Conservation (phyloP, 2,888 invertebrate species). For the Diarsia brunnea region DNA sequence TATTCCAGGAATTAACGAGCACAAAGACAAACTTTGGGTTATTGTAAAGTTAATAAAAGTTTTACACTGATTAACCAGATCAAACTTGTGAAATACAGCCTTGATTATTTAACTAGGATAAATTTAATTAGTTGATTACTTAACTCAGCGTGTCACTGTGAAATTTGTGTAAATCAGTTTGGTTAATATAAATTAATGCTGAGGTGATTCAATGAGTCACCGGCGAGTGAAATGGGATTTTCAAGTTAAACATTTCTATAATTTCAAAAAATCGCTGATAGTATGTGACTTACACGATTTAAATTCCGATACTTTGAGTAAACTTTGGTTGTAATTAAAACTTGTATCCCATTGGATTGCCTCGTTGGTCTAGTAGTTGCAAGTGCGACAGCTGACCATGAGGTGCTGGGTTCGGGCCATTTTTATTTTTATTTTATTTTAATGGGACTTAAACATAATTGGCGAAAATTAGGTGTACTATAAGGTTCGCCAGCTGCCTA, state of each 20-base stretch:
- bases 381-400: too few species aligned
- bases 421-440: too few species aligned
- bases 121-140: conserved; percentile 20
- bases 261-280: neutral
- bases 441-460: too few species aligned
- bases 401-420: too few species aligned
- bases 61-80: neutral
- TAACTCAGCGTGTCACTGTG: conserved; percentile 10
- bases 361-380: too few species aligned
- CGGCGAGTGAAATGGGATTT: conserved; percentile 16
- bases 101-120: neutral
- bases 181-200: conserved; percentile 13
- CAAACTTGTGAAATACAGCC: conserved; percentile 1
- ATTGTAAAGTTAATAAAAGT: conserved; percentile 17
- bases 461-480: too few species aligned
- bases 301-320: neutral
- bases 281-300: neutral
- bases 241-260: neutral
- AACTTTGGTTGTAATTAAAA: neutral
- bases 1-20: neutral
- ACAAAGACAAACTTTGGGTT: conserved; percentile 21
- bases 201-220: conserved; percentile 2
- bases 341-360: neutral
- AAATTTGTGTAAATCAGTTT: conserved; percentile 20
- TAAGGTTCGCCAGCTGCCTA: too few species aligned